A percentile compares a stretch with the other conserved stretches of the same genome.
Evolutionary conservation across 2,888 invertebrate genomes (phyloP).

Genomic region (Drosophila austrosaltans): DNA sequence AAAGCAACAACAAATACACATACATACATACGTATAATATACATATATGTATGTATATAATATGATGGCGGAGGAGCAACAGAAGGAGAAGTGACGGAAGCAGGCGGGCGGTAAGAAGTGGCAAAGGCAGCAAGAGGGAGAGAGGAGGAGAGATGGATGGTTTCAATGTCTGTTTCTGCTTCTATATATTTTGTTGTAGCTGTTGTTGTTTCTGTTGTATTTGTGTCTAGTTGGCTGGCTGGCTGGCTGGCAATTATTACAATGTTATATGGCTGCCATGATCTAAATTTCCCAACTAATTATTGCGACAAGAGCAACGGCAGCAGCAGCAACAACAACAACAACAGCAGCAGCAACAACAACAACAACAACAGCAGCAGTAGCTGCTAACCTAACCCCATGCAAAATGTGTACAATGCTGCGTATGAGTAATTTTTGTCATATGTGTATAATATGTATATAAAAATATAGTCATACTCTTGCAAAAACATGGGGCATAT

Average conservation of each 20-base stretch:
- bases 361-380: constrained; percentile 20
- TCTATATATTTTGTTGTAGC: constrained; percentile 23
- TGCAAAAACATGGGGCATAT: background rate
- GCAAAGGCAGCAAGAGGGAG: background rate
- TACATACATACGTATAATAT: constrained; percentile 24
- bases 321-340: constrained; percentile 8
- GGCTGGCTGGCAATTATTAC: constrained; percentile 55
- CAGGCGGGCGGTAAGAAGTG: background rate
- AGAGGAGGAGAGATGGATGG: background rate
- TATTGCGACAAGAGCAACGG: constrained; percentile 60
- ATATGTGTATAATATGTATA: background rate
- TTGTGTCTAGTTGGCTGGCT: constrained; percentile 32
- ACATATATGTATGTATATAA: constrained; percentile 31
- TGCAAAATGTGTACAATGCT: constrained; percentile 26
- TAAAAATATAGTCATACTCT: background rate
- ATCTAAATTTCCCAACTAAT: constrained; percentile 77
- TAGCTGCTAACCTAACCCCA: constrained; percentile 31
- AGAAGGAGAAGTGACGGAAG: constrained; percentile 7
- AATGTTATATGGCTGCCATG: constrained; percentile 77
- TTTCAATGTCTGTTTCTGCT: constrained; percentile 34
- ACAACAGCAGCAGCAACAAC: constrained; percentile 32
- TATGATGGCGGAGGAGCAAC: background rate
- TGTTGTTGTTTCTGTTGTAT: constrained; percentile 21
- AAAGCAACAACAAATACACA: constrained; percentile 44
- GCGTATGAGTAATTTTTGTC: constrained; percentile 51